phyloP scores from a whole-genome alignment of 1,140 invertebrate genomes.

The Eumaeus atala region DNA sequence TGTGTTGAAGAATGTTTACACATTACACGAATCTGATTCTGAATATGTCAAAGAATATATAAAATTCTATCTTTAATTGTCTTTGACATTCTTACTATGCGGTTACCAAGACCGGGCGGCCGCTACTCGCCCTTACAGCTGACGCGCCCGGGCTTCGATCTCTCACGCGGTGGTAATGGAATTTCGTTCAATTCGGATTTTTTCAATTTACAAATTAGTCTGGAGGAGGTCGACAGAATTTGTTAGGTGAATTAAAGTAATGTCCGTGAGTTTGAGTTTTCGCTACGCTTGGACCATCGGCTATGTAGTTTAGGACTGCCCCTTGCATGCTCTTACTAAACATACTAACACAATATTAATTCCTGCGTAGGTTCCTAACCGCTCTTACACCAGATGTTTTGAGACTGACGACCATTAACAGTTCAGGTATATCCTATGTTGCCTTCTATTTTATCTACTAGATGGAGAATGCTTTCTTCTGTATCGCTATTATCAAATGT shows the following conservation, averaged over 20 bases:
- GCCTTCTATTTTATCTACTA: constrained; percentile 26
- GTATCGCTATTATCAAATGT: neutral
- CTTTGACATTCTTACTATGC: too few species aligned
- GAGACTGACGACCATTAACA: constrained; percentile 73
- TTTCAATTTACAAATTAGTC: too few species aligned
- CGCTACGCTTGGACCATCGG: constrained; percentile 65
- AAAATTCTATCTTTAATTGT: too few species aligned
- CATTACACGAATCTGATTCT: too few species aligned
- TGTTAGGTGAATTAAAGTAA: constrained; percentile 16
- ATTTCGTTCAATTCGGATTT: too few species aligned
- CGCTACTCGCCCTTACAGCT: too few species aligned
- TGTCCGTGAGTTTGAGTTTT: constrained; percentile 38
- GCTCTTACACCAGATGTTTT: constrained; percentile 73
- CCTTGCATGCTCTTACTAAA: neutral
- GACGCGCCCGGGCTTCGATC: too few species aligned
- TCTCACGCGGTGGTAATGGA: too few species aligned
- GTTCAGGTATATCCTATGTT: constrained; percentile 59
- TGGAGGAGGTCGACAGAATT: too few species aligned
- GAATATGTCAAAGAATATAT: too few species aligned
- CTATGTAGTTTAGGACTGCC: constrained; percentile 6
- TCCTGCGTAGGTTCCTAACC: constrained; percentile 70
- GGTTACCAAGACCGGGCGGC: too few species aligned
- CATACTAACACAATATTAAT: constrained; percentile 26
- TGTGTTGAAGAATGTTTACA: too few species aligned
- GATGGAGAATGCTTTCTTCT: constrained; percentile 67